A percentile compares a stretch with the other conserved stretches of the same genome.
phyloP scores from a whole-genome alignment of 2,797 vertebrate genomes.

The Siniperca undulata region DNA sequence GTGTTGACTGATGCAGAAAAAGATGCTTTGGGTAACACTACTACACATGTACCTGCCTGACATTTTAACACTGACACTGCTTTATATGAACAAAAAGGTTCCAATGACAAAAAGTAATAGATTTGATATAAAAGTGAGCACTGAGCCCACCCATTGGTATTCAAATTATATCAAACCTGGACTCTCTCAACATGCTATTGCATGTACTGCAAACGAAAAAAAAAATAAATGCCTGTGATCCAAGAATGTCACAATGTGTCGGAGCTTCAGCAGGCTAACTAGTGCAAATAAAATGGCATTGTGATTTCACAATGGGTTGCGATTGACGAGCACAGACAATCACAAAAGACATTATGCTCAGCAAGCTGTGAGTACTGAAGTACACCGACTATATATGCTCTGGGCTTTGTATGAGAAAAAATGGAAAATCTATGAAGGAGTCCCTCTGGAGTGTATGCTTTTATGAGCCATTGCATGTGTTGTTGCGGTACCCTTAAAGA shows the following conservation, averaged over 20 bases:
- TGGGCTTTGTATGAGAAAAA: conserved; percentile 31
- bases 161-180: neutral
- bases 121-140: neutral
- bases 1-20: conserved; percentile 13
- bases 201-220: neutral
- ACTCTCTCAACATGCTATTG: neutral
- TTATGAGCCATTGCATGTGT: conserved; percentile 27
- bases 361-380: conserved; percentile 43
- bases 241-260: neutral
- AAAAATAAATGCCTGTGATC: neutral
- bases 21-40: neutral
- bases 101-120: neutral
- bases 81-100: neutral
- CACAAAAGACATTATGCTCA: conserved; percentile 47
- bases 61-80: neutral
- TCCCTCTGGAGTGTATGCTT: conserved; percentile 23
- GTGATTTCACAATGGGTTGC: conserved; percentile 43
- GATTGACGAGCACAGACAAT: conserved; percentile 47
- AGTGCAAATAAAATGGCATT: conserved; percentile 44
- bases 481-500: conserved; percentile 29
- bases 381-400: conserved; percentile 26
- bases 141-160: neutral
- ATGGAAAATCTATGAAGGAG: conserved; percentile 25
- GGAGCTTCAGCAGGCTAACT: conserved; percentile 12
- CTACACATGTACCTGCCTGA: neutral